phyloP scores from a whole-genome alignment of 2,888 invertebrate genomes.

The Schizaphis graminum region DNA sequence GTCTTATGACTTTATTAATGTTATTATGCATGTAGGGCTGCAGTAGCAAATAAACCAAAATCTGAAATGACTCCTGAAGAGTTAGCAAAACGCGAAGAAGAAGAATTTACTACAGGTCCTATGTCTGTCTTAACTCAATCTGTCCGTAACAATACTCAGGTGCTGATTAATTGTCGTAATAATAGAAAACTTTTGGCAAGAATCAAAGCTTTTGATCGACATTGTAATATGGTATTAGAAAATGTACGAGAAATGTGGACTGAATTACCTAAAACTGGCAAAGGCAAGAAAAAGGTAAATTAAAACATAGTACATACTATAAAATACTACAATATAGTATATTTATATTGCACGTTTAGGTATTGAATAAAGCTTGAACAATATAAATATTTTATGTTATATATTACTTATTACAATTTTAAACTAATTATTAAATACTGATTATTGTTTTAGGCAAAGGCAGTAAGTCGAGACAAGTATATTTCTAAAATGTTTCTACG shows the following conservation, averaged over 20 bases:
- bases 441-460: conserved; percentile 78
- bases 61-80: conserved; percentile 97
- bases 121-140: conserved; percentile 97
- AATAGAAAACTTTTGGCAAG: conserved; percentile 97
- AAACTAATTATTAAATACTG: background rate
- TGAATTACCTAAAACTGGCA: conserved; percentile 95
- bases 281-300: conserved; percentile 91
- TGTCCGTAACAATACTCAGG: conserved; percentile 97
- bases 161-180: conserved; percentile 95
- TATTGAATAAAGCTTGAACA: background rate
- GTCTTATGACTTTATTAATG: background rate
- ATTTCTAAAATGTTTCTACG: conserved; percentile 99
- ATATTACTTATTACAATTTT: background rate
- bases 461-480: conserved; percentile 94
- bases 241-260: conserved; percentile 99
- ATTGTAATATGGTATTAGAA: conserved; percentile 99
- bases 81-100: conserved; percentile 93
- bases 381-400: background rate
- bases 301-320: background rate
- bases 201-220: conserved; percentile 95
- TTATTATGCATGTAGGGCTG: conserved; percentile 66
- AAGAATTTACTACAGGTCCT: conserved; percentile 98
- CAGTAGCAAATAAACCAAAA: conserved; percentile 80
- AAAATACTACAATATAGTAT: background rate
- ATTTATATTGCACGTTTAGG: background rate